A percentile compares a stretch with the other conserved stretches of the same genome.
Conservation (phyloP, 2,797 vertebrate species). For the Picus viridis region DNA sequence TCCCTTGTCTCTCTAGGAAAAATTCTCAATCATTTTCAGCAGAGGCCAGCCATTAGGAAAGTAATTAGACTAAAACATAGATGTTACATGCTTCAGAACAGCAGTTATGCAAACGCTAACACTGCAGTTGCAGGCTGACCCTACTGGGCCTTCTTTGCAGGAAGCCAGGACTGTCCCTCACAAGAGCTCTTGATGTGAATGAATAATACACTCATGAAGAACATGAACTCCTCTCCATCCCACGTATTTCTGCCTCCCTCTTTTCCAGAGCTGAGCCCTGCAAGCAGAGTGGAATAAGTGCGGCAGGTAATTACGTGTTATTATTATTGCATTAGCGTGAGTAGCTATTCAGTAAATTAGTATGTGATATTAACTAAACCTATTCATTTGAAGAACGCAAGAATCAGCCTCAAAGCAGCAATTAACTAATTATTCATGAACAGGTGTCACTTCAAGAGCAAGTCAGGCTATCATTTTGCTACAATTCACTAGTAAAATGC, state of each 20-base stretch:
- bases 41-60: neutral
- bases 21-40: neutral
- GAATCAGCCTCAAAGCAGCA: constrained; percentile 66
- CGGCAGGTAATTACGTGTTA: constrained; percentile 51
- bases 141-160: neutral
- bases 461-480: constrained; percentile 69
- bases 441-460: constrained; percentile 68
- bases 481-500: constrained; percentile 60
- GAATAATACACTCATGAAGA: neutral
- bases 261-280: neutral
- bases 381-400: constrained; percentile 69
- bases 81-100: neutral
- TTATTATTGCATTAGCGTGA: constrained; percentile 26
- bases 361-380: constrained; percentile 67
- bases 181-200: neutral
- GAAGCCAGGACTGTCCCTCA: neutral
- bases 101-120: neutral
- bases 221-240: neutral
- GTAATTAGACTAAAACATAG: neutral
- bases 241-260: neutral
- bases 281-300: neutral
- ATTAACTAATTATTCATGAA: constrained; percentile 79
- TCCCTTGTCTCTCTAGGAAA: neutral
- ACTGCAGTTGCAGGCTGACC: neutral
- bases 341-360: constrained; percentile 46